These are phyloP conservation scores for Tipula helvola DNA, from an alignment of 2,888 invertebrate species.

Conservation along the genomic window DNA sequence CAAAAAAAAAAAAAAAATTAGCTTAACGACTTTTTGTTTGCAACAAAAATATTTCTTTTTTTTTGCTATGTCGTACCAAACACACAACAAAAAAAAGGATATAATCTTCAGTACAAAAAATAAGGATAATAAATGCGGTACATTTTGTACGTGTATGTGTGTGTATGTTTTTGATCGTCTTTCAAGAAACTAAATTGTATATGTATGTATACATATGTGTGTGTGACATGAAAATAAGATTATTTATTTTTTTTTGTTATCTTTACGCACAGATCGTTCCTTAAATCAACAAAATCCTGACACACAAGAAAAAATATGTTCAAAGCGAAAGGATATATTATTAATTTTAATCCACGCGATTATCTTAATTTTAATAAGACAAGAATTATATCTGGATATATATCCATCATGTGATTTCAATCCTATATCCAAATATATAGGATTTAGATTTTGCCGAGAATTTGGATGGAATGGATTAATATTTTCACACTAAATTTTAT, in stretches of 20 bases:
- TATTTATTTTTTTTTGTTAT: background rate
- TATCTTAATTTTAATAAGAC: conserved; percentile 4
- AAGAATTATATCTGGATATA: background rate
- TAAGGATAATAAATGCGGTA: background rate
- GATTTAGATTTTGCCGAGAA: background rate
- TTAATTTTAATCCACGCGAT: background rate
- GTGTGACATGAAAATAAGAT: background rate
- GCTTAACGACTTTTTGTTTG: conserved; percentile 4
- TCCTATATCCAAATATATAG: background rate
- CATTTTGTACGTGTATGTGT: background rate
- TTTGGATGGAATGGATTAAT: background rate
- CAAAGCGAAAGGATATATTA: background rate
- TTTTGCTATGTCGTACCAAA: background rate
- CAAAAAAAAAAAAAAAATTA: background rate
- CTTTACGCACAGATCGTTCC: background rate
- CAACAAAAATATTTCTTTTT: background rate
- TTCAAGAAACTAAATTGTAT: background rate
- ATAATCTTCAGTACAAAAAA: background rate
- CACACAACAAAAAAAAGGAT: background rate
- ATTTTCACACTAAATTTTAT: background rate
- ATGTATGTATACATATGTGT: background rate
- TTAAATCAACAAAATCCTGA: background rate
- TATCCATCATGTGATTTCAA: background rate
- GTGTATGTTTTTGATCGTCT: background rate
- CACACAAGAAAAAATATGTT: background rate